Percentiles rank a stretch among this genome's conserved stretches.
Conservation (phyloP, 2,797 vertebrate genomes). For the Bufotes viridis region DNA sequence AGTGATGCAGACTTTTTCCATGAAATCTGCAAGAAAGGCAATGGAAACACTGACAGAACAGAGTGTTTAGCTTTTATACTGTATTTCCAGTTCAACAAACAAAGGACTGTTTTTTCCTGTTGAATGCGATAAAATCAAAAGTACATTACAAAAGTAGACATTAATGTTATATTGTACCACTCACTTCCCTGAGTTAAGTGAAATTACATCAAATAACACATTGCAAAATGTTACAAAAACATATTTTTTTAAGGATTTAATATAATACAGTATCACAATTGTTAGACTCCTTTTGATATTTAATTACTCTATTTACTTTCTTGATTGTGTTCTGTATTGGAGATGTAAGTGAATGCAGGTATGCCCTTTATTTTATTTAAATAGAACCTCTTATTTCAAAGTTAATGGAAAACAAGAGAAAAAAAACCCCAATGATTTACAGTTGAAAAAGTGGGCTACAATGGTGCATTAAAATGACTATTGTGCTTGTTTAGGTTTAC, state of each 20-base stretch:
- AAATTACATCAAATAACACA: no score
- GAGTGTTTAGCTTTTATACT: no score
- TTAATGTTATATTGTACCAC: not conserved
- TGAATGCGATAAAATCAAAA: not conserved
- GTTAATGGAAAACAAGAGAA: no score
- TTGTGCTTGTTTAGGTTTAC: constrained; percentile 8
- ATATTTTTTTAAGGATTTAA: not conserved
- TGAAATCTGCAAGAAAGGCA: no score
- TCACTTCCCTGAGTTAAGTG: not conserved
- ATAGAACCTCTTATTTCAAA: constrained; percentile 7
- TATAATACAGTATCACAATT: not conserved
- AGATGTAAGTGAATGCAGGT: constrained; percentile 28
- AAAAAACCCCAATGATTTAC: constrained; percentile 27
- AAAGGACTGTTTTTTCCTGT: not conserved
- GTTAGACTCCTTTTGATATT: not conserved
- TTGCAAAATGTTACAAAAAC: not conserved
- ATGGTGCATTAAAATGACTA: constrained; percentile 4
- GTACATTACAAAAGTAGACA: not conserved
- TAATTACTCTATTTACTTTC: not conserved
- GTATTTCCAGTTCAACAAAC: not conserved
- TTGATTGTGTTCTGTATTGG: not conserved
- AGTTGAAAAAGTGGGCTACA: constrained; percentile 16
- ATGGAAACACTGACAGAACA: no score
- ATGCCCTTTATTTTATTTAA: constrained; percentile 15
- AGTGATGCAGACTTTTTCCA: no score